Evolutionary conservation across 2,888 invertebrate species (phyloP).

Genomic region (Bugulina stolonifera): DNA sequence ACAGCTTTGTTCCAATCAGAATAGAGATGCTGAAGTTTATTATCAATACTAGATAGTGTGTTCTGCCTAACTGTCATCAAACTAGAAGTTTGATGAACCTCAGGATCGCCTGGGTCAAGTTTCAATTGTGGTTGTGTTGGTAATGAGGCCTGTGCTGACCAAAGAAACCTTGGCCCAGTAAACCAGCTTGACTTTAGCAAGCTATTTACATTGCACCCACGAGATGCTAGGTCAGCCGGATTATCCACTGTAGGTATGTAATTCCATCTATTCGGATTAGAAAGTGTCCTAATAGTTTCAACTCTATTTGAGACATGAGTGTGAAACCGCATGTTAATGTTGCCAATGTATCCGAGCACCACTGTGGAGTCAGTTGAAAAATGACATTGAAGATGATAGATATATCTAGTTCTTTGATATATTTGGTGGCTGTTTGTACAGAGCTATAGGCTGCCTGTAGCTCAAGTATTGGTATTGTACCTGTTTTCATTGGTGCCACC

Average conservation of each 20-base stretch:
- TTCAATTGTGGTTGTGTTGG: neutral
- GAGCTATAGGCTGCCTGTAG: neutral
- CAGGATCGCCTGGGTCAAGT: neutral
- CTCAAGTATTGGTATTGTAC: neutral
- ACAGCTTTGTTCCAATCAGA: neutral
- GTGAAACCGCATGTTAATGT: neutral
- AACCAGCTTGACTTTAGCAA: neutral
- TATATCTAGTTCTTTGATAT: neutral
- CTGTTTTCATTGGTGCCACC: neutral
- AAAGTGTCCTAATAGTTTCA: neutral
- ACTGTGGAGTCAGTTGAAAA: neutral
- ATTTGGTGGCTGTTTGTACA: neutral
- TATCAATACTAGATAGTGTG: neutral
- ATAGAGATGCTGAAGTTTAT: neutral
- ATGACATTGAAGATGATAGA: neutral
- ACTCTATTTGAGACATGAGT: neutral
- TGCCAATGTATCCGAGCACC: neutral
- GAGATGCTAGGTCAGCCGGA: neutral
- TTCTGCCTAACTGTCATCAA: neutral
- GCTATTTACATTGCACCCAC: neutral
- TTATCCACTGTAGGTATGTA: too few relatives aligned
- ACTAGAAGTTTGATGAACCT: neutral
- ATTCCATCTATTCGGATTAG: too few relatives aligned
- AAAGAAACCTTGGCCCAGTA: neutral
- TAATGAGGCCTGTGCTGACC: neutral